Percentiles rank a stretch among this genome's conserved stretches.
Evolutionary conservation across 2,113 vertebrate genomes (phyloP).

Genomic region (Suricata suricatta): DNA sequence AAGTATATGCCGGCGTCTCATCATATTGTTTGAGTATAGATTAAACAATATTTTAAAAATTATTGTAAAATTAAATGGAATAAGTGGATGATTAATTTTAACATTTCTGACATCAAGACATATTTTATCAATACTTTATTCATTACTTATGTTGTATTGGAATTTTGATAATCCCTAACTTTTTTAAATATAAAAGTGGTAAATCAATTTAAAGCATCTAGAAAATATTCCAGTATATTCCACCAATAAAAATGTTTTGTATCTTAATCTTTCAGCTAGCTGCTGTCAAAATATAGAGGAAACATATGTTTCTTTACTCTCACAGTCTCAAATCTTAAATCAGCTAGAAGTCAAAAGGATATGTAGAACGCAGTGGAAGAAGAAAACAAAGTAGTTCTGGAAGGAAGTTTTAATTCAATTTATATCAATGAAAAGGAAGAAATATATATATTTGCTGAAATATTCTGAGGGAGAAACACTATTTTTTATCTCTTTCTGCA

Average conservation of each 20-base stretch:
- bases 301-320: not conserved
- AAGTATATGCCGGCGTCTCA: not conserved
- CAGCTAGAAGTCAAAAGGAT: not conserved
- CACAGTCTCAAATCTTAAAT: not conserved
- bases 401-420: not conserved
- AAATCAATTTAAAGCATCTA: not conserved
- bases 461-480: not conserved
- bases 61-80: not conserved
- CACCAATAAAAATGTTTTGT: not conserved
- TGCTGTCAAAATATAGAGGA: not conserved
- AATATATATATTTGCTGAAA: not conserved
- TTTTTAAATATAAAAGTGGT: not conserved
- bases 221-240: not conserved
- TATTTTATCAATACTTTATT: not conserved
- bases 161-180: not conserved
- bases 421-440: not conserved
- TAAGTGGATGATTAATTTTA: not conserved
- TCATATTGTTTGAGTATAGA: not conserved
- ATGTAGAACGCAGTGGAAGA: not conserved
- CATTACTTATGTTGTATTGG: not conserved
- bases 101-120: not conserved
- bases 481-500: not conserved
- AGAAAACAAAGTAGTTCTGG: not conserved
- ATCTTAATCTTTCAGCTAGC: not conserved
- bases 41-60: not conserved